A percentile compares a stretch with the other conserved stretches of the same genome.
phyloP scores from a whole-genome alignment of 2,888 invertebrate species.

The Lithophane ornitopus region DNA sequence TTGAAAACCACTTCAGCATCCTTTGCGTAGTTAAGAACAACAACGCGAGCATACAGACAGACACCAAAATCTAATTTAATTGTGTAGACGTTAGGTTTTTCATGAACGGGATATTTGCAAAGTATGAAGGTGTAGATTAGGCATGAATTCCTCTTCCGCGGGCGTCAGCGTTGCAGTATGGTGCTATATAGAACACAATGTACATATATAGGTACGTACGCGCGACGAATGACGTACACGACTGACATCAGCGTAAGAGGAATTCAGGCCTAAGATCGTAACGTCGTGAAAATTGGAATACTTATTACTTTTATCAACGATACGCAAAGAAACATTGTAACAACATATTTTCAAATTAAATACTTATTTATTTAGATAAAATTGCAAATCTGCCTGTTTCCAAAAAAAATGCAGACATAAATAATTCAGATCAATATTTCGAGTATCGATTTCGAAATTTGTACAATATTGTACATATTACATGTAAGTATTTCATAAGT shows the following conservation, averaged over 20 bases:
- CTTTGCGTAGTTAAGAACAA: too few relatives aligned
- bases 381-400: too few relatives aligned
- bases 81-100: not conserved
- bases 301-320: not conserved
- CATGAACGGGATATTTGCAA: not conserved
- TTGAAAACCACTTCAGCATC: too few relatives aligned
- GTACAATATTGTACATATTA: slow-evolving; percentile 5
- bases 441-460: slow-evolving; percentile 5
- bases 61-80: too few relatives aligned
- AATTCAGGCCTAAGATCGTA: too few relatives aligned
- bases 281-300: not conserved
- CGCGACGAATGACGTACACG: too few relatives aligned
- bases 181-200: too few relatives aligned
- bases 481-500: slow-evolving; percentile 7
- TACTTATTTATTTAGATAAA: not conserved
- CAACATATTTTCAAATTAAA: not conserved
- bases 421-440: not conserved
- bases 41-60: too few relatives aligned
- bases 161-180: too few relatives aligned
- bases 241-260: too few relatives aligned
- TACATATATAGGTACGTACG: too few relatives aligned
- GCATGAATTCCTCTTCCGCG: too few relatives aligned
- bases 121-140: not conserved
- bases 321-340: slow-evolving; percentile 1
- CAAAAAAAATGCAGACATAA: not conserved